Base-by-base conservation (phyloP, 2,113 vertebrate species). In the Oophaga pumilio region DNA sequence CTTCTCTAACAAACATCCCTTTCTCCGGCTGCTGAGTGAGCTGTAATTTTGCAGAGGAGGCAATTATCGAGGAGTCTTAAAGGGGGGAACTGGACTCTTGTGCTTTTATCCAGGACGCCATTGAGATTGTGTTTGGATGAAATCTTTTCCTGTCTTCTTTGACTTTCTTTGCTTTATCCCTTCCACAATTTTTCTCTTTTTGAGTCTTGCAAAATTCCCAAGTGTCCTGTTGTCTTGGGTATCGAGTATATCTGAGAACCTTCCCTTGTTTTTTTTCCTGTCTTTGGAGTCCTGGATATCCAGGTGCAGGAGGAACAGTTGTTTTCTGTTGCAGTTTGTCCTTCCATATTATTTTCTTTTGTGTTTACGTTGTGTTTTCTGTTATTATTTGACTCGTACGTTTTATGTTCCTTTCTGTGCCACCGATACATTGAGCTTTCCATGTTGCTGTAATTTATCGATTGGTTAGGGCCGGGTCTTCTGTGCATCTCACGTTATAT, bases 51-150 rank as follows among this genome's bases (percentile, higher is more conserved):
- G 85, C 52, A 57, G 76, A 80, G 64, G 49, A 68, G 62, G 50
- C 71, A 86, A 86, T 80, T 80, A 86, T 86, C 50, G 26, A 50
- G 76, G 85, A 78, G 79, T 86, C 80, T 80, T 86, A 33, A 33
- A 69, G 33, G 84, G 53, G 11, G 18, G 10, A n/a, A 49, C 15
- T 15, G 62, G 52, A 86, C 85, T 68, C 15, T 76, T 66, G 59
- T 86, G 56, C 53, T 68, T 76, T 85, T 22, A 59, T 14, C 71
- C 64, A 14, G n/a, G 33, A 76, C 73, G 52, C 56, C 33, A 43
- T 79, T 11, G 18, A 52, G 62, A 60, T 49, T 52, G 26, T 43
- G 60, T 13, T 76, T 52, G 33, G 24, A 78, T 79, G 24, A 79
- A 20, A 56, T 56, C 49, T 56, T 79, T 68, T 28, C n/a, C 15